phyloP scores from a whole-genome alignment of 2,888 invertebrate species.

The Drosophila neotestacea region DNA sequence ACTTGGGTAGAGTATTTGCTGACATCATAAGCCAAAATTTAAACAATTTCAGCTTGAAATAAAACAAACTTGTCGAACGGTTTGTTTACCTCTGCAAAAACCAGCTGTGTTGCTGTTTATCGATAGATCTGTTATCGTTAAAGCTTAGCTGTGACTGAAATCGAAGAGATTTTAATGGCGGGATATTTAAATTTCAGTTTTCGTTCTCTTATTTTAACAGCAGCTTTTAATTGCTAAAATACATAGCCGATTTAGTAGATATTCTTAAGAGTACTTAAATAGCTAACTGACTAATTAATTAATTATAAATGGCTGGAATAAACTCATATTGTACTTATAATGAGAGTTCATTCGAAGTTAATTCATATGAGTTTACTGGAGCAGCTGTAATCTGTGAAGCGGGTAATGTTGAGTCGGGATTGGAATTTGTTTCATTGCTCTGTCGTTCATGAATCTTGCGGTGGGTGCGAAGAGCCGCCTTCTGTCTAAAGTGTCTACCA shows the following conservation, averaged over 20 bases:
- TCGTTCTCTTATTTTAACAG: too few species aligned
- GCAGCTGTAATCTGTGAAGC: neutral
- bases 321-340: neutral
- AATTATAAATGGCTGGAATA: neutral
- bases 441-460: conserved; percentile 72
- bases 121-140: neutral
- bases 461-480: conserved; percentile 79
- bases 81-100: conserved; percentile 9
- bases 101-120: conserved; percentile 34
- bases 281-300: neutral
- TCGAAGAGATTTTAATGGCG: neutral
- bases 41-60: neutral
- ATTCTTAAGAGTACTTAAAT: conserved; percentile 4
- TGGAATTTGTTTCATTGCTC: conserved; percentile 4
- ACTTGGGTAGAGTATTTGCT: neutral
- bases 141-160: neutral
- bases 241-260: neutral
- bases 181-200: neutral
- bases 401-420: neutral
- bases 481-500: conserved; percentile 79
- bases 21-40: conserved; percentile 20
- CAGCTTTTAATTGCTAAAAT: neutral
- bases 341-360: neutral
- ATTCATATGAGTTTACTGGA: neutral
- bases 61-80: too few species aligned